Percentiles rank a stretch among this genome's conserved stretches.
These are phyloP conservation scores for Anagrus nilaparvatae DNA, from an alignment of 1,140 invertebrate genomes.

Conservation along the genomic window DNA sequence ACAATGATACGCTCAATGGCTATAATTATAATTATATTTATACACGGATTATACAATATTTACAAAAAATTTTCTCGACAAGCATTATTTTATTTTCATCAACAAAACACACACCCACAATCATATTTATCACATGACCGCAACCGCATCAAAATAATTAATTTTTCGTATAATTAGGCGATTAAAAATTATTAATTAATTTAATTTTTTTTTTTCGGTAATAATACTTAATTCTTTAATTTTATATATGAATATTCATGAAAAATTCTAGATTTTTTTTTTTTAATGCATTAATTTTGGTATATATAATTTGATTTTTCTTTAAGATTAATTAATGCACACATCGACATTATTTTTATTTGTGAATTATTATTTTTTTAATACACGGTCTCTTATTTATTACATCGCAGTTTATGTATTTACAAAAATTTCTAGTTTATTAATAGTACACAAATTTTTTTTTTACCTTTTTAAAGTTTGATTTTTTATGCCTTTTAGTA, in stretches of 20 bases:
- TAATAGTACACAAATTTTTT: too few relatives aligned
- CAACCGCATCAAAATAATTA: constrained; percentile 13
- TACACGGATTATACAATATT: constrained; percentile 45
- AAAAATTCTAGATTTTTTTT: too few relatives aligned
- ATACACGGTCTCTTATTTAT: too few relatives aligned
- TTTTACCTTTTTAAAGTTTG: too few relatives aligned
- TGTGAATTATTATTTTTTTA: too few relatives aligned
- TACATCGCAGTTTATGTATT: too few relatives aligned
- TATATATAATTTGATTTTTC: too few relatives aligned
- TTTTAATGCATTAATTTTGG: constrained; percentile 12
- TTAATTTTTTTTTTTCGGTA: constrained; percentile 12
- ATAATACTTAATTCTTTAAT: too few relatives aligned
- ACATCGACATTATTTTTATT: constrained; percentile 9
- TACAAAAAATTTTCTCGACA: constrained; percentile 36
- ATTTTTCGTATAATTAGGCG: background rate
- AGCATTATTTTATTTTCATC: constrained; percentile 33
- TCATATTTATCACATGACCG: constrained; percentile 29
- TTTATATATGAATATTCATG: constrained; percentile 18
- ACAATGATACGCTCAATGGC: constrained; percentile 39
- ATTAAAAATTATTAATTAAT: constrained; percentile 13
- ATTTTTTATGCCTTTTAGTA: too few relatives aligned
- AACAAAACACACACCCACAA: constrained; percentile 32
- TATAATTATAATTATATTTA: constrained; percentile 41
- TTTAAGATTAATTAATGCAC: constrained; percentile 12
- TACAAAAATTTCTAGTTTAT: too few relatives aligned